A percentile compares a stretch with the other conserved stretches of the same genome.
These are phyloP conservation scores for Synergus laeviventris DNA, from an alignment of 2,888 invertebrate species.

Conservation along the genomic window DNA sequence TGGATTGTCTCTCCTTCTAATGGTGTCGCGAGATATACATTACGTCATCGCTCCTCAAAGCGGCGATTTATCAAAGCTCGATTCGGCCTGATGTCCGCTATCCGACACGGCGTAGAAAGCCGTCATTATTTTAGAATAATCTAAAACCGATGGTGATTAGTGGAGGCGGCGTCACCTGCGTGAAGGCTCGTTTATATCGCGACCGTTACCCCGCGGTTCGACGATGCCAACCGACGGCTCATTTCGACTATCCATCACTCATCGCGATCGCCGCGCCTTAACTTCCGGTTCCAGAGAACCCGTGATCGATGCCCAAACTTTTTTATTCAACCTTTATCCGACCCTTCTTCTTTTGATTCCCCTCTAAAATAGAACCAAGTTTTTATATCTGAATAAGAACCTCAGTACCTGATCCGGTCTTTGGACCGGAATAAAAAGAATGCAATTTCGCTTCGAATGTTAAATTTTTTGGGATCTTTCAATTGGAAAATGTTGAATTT, in stretches of 20 bases:
- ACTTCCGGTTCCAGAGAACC: slow-evolving; percentile 49
- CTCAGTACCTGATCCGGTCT: background rate
- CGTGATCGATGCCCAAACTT: slow-evolving; percentile 25
- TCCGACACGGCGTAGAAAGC: slow-evolving; percentile 62
- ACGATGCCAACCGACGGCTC: slow-evolving; percentile 50
- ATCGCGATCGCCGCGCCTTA: slow-evolving; percentile 57
- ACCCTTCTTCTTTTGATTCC: background rate
- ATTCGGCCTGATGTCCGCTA: slow-evolving; percentile 46
- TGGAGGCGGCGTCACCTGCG: slow-evolving; percentile 73
- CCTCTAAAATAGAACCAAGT: background rate
- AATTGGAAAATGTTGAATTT: too few relatives aligned
- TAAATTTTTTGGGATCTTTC: too few relatives aligned
- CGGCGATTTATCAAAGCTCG: slow-evolving; percentile 66
- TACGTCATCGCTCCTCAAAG: slow-evolving; percentile 53
- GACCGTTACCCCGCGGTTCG: slow-evolving; percentile 50
- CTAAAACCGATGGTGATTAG: slow-evolving; percentile 76
- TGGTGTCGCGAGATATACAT: slow-evolving; percentile 51
- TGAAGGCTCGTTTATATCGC: slow-evolving; percentile 64
- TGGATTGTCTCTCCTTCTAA: slow-evolving; percentile 56
- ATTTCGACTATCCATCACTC: slow-evolving; percentile 68
- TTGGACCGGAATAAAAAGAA: too few relatives aligned
- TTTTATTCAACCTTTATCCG: background rate
- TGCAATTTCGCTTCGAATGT: too few relatives aligned
- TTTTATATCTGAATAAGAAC: background rate
- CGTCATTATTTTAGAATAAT: slow-evolving; percentile 76